Evolutionary conservation across 2,113 vertebrate species (phyloP).

Genomic region (Hydrochoerus hydrochaeris): DNA sequence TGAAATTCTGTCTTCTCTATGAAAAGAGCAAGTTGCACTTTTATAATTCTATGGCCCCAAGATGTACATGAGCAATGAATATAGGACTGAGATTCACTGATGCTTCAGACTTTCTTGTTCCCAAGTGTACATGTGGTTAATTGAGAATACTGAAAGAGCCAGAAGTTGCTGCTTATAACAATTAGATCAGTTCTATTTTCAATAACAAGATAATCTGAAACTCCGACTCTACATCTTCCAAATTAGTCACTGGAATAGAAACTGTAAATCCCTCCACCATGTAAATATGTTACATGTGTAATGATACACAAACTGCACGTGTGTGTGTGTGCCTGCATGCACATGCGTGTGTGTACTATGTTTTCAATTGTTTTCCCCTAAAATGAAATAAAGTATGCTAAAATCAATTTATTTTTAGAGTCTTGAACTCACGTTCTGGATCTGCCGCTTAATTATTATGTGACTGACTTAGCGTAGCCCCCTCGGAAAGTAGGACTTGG

Average conservation of each 20-base stretch:
- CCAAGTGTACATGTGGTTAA: conserved; percentile 27
- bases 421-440: conserved; percentile 7
- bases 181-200: conserved; percentile 40
- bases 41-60: conserved; percentile 22
- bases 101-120: background rate
- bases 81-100: background rate
- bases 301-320: background rate
- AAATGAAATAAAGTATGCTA: conserved; percentile 19
- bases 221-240: background rate
- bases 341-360: background rate
- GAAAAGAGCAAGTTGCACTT: conserved; percentile 4
- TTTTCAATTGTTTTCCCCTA: conserved; percentile 30
- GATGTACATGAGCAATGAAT: background rate
- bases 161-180: conserved; percentile 47
- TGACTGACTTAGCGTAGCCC: background rate
- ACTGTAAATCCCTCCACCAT: background rate
- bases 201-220: conserved; percentile 49
- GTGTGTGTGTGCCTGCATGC: background rate
- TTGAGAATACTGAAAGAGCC: conserved; percentile 26
- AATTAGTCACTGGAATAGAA: conserved; percentile 38
- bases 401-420: background rate
- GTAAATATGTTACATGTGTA: background rate
- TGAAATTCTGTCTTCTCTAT: conserved; percentile 32
- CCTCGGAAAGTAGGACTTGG: background rate
- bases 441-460: background rate